These are phyloP conservation scores for Syritta pipiens DNA, from an alignment of 2,888 invertebrate species.

Conservation along the genomic window DNA sequence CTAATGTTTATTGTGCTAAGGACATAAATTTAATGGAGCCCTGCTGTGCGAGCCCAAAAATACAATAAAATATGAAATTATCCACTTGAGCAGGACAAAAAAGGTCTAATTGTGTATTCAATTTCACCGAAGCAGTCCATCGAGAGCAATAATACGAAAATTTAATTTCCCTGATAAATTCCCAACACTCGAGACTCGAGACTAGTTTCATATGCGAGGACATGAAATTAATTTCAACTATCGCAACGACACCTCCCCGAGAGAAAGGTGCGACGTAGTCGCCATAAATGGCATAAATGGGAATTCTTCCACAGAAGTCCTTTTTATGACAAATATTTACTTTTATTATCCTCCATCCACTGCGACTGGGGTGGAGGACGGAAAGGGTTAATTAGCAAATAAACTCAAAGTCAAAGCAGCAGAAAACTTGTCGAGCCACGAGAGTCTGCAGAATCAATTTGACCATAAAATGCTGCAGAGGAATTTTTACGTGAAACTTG, in stretches of 20 bases:
- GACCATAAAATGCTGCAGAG: slow-evolving; percentile 44
- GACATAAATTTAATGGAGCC: slow-evolving; percentile 50
- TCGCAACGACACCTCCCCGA: slow-evolving; percentile 24
- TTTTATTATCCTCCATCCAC: slow-evolving; percentile 16
- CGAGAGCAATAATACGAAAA: slow-evolving; percentile 54
- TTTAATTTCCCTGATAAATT: slow-evolving; percentile 57
- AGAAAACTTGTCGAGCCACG: slow-evolving; percentile 27
- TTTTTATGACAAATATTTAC: slow-evolving; percentile 43
- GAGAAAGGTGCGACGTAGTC: no score
- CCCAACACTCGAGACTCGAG: slow-evolving; percentile 9
- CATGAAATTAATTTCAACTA: slow-evolving; percentile 50
- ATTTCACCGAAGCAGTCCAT: slow-evolving; percentile 25
- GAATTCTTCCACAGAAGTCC: background rate
- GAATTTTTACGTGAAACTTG: slow-evolving; percentile 49
- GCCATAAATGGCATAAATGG: background rate
- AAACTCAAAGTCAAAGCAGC: slow-evolving; percentile 50
- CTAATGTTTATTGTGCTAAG: slow-evolving; percentile 50
- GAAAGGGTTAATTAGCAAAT: slow-evolving; percentile 56
- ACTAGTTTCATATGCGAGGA: slow-evolving; percentile 34
- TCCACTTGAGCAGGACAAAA: slow-evolving; percentile 41
- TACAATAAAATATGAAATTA: slow-evolving; percentile 65
- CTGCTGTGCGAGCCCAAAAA: background rate
- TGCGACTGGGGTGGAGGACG: background rate
- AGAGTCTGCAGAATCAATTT: slow-evolving; percentile 54
- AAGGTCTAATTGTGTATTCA: slow-evolving; percentile 46